Conservation (phyloP, 2,797 vertebrate species). For the Onychomys torridus region DNA sequence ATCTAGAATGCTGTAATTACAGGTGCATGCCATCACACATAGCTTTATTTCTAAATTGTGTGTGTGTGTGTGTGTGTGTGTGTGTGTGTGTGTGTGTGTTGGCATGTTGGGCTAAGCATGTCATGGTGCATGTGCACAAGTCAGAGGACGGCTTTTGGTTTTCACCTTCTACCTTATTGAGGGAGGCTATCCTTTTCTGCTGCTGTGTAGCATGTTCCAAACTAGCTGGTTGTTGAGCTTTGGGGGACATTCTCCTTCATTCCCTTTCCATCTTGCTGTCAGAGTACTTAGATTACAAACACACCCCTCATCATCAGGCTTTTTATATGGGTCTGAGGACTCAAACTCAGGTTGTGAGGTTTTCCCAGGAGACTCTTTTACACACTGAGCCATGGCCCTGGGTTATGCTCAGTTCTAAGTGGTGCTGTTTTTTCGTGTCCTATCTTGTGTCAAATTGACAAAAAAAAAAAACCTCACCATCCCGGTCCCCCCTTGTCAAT, state of each 20-base stretch:
- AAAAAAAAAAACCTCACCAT: too few relatives aligned
- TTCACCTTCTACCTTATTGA: background rate
- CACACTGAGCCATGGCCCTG: background rate
- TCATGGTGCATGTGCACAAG: too few relatives aligned
- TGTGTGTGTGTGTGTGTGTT: background rate
- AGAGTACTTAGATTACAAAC: background rate
- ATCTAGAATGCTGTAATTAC: background rate
- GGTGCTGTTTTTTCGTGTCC: too few relatives aligned
- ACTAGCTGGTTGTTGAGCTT: background rate
- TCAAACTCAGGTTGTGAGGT: background rate
- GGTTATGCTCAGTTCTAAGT: background rate
- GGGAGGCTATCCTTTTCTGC: background rate
- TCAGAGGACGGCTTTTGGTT: background rate
- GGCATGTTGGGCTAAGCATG: background rate
- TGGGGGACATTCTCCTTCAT: background rate
- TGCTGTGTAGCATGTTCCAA: background rate
- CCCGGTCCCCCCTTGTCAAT: background rate
- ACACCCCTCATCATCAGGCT: background rate
- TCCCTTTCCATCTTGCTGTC: background rate
- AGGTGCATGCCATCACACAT: background rate
- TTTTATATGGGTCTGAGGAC: background rate
- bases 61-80: background rate
- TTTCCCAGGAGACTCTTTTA: background rate
- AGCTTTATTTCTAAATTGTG: background rate
- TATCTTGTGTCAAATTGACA: background rate